Base-by-base conservation (phyloP, 2,113 vertebrate genomes). In the Hippocampus barbouri region DNA sequence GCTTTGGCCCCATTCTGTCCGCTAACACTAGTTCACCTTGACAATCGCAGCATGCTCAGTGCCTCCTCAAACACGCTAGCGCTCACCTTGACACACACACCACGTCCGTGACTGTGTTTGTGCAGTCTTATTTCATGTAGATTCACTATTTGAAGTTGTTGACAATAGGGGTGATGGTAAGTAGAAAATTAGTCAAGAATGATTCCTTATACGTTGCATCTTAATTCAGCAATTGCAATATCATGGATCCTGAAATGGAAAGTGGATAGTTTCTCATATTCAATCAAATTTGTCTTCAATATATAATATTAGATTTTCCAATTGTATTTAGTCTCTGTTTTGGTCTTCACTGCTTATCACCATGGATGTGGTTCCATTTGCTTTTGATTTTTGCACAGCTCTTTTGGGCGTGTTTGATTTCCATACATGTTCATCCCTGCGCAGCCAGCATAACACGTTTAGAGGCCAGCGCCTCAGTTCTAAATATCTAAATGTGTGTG, bases 1-100 rank as follows among this genome's bases (percentile, higher is more conserved):
- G 66, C 61, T 74, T 73, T 87, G 87, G 34, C 76, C 85, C 66
- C 78, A 86, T 79, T 86, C 85, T 88, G 85, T 89, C 85, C 14
- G 23, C 71, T 63, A 56, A 76, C 67, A 66, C 76, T 68, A 84
- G 85, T 71, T 84, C 85, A 85, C 83, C 73, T 84, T 83, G 85
- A 87, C 80, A 84, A 84, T 70, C 76, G 63, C 82, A 81, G 72
- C 80, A 82, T 84, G 83, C 72, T 83, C 20, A 41, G 66, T 75
- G 74, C 49, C 79, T 76, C 41, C 59, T 80, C 73, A 68, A 30
- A 71, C 47, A 75, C 71, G 71, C 56, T 71, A 64, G 73, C 66
- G 74, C 79, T 74, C 71, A 71, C 45, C 63, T 20, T 41, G 41
- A 80, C 49, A 47, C 34, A 56, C 59, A 27, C 34, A 38, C 34